Conservation (phyloP, 2,113 vertebrate species). For the Myrmecophaga tridactyla region DNA sequence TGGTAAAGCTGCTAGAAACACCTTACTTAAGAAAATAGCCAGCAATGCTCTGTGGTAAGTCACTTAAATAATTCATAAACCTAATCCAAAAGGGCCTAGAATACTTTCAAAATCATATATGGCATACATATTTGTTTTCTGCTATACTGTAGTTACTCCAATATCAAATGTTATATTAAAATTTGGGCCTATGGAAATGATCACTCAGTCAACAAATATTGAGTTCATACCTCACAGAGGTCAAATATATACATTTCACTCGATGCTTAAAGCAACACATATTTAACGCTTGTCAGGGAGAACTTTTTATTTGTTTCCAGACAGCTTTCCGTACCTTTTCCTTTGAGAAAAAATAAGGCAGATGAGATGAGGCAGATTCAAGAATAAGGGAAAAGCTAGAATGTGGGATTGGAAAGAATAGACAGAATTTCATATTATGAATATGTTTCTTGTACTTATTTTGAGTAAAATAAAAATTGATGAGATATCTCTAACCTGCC, state of each 20-base stretch:
- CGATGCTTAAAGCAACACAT: not conserved
- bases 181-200: not conserved
- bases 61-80: slow-evolving; percentile 31
- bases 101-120: not conserved
- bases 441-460: not conserved
- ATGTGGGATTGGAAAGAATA: not conserved
- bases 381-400: not conserved
- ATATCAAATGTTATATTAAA: slow-evolving; percentile 3
- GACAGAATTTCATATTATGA: not conserved
- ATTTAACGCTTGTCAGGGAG: not conserved
- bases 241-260: not conserved
- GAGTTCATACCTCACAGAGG: not conserved
- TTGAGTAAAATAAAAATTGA: slow-evolving; percentile 53
- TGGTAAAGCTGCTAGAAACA: not conserved
- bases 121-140: slow-evolving; percentile 20
- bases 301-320: slow-evolving; percentile 29
- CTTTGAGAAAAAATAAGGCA: not conserved
- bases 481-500: slow-evolving; percentile 29
- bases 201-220: slow-evolving; percentile 7
- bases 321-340: not conserved
- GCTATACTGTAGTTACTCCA: not conserved
- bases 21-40: not conserved
- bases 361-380: not conserved
- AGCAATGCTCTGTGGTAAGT: not conserved
- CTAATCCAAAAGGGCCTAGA: not conserved